Evolutionary conservation across 2,113 vertebrate species (phyloP).

Genomic region (Castor canadensis): DNA sequence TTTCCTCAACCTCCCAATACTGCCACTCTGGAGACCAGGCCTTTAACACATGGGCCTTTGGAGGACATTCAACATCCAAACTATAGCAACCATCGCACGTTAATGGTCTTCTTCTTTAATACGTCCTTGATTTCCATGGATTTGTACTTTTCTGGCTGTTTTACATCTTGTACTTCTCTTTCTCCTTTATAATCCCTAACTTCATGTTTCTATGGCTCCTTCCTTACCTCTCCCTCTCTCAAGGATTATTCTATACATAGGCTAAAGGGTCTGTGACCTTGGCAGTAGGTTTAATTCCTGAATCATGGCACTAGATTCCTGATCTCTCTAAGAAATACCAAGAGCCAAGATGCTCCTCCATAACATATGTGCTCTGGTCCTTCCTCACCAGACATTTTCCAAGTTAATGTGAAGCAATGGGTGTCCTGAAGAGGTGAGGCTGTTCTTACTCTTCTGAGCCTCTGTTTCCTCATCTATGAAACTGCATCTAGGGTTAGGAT

Average conservation of each 20-base stretch:
- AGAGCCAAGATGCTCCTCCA: not conserved
- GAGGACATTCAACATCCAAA: not conserved
- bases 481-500: not conserved
- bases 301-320: not conserved
- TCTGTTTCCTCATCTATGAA: slow-evolving; percentile 40
- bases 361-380: not conserved
- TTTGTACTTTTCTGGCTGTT: slow-evolving; percentile 40
- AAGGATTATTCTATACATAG: not conserved
- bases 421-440: not conserved
- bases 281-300: not conserved
- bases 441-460: not conserved
- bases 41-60: not conserved
- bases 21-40: not conserved
- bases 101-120: not conserved
- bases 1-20: not conserved
- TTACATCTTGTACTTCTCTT: not conserved
- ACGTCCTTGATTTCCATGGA: not conserved
- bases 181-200: not conserved
- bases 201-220: not conserved
- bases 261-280: not conserved
- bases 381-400: not conserved
- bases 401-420: not conserved
- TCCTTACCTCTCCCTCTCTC: not conserved
- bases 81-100: not conserved
- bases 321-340: not conserved